A percentile compares a stretch with the other conserved stretches of the same genome.
Conservation (phyloP, 2,113 vertebrate genomes). For the Saguinus imperator region DNA sequence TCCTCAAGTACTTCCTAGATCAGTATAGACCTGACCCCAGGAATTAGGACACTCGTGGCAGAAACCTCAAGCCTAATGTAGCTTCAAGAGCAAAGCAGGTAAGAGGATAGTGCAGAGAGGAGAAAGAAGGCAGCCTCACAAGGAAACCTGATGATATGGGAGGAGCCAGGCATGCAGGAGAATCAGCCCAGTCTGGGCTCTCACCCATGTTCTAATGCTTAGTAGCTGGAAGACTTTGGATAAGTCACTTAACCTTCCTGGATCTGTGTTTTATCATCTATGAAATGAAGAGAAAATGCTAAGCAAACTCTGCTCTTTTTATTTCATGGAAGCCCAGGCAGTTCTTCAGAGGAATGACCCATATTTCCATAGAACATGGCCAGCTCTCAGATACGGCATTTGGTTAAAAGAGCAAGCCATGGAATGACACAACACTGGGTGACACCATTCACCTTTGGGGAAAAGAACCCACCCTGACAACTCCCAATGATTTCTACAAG, state of each 20-base stretch:
- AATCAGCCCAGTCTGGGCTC: not conserved
- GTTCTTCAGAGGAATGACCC: not conserved
- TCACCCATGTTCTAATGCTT: not conserved
- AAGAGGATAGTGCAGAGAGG: not conserved
- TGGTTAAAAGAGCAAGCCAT: not conserved
- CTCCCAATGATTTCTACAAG: not conserved
- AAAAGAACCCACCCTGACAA: not conserved
- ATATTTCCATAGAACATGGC: not conserved
- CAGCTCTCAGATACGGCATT: not conserved
- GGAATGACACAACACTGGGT: not conserved
- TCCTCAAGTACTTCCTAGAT: not conserved
- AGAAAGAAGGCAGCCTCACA: not conserved
- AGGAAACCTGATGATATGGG: not conserved
- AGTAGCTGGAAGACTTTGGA: not conserved
- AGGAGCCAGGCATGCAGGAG: accelerated
- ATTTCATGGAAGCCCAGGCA: not conserved
- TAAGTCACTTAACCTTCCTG: not conserved
- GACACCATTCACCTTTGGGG: not conserved
- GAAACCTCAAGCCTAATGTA: not conserved
- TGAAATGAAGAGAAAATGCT: not conserved
- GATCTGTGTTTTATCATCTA: not conserved
- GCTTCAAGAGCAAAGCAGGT: not conserved
- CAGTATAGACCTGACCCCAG: not conserved
- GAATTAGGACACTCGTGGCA: not conserved
- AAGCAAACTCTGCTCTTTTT: not conserved